Evolutionary conservation across 2,888 invertebrate genomes (phyloP), one percentile per base, ranked within the genome.

Genomic region (Aelia acuminata): DNA sequence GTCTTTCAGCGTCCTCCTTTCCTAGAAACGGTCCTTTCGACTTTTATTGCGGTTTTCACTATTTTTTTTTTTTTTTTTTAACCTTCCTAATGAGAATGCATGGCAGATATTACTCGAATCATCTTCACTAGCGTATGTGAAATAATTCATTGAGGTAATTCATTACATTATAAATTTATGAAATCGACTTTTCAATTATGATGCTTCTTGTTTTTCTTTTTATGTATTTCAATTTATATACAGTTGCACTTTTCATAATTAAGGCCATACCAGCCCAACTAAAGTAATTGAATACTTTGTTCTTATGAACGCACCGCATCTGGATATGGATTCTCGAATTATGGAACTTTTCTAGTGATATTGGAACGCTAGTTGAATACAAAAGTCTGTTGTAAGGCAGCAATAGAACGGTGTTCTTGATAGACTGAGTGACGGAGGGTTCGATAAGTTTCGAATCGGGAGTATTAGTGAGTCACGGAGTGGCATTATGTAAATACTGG

Each of bases 401-500:
- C 63, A 31, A 63, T 63, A 63, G 63, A 31, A 31, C 63, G 63
- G 18, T 31, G 15, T 63, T 63, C 63, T 31, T 63, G 63, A 63
- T 63, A 63, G 31, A 31, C 63, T 31, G 18, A 63, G 31, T 63
- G 63, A 63, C 63, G 63, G 63, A 63, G 63, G 7, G 63, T 63
- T 86, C 88, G 89, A 89, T 89, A 89, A 89, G 88, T 89, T 88
- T 88, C 87, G 89, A 89, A 89, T 89, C 89, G 89, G 88, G 63
- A 86, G 87, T 88, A 89, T 89, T 89, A 88, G 89, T 87, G 88
- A 84, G 89, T 89, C 89, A 89, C 89, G 89, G 88, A 88, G 84
- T 75, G 85, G 89, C 90, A 90, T 90, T 90, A 90, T 90, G 90
- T 90, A 90, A 90, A 90, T 90, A 90, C 88, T 88, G 88, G 84